These are phyloP conservation scores for Lasius fuliginosus DNA, from an alignment of 2,888 invertebrate genomes.

Conservation along the genomic window DNA sequence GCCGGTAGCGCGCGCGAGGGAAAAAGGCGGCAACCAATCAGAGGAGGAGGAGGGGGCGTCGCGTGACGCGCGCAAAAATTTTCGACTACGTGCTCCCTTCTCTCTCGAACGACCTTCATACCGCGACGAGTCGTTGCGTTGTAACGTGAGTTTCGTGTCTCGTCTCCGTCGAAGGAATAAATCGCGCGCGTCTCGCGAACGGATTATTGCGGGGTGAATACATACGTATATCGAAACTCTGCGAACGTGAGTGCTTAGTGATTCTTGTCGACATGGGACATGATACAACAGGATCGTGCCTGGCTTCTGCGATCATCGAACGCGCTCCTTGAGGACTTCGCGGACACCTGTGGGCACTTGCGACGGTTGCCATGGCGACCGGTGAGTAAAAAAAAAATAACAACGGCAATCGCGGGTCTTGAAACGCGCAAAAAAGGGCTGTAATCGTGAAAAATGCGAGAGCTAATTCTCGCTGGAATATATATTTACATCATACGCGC, in stretches of 20 bases:
- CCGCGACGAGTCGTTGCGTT: background rate
- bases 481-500: background rate
- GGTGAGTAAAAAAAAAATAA: background rate
- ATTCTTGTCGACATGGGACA: background rate
- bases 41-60: background rate
- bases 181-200: background rate
- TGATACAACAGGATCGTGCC: background rate
- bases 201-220: background rate
- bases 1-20: constrained; percentile 12
- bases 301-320: background rate
- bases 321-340: background rate
- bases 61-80: constrained; percentile 47
- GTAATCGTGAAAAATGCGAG: background rate
- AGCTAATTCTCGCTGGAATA: background rate
- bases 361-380: background rate
- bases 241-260: background rate
- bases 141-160: background rate
- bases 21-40: constrained; percentile 29
- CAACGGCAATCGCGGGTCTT: background rate
- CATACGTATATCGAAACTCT: background rate
- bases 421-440: background rate
- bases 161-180: background rate
- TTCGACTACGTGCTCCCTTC: constrained; percentile 33
- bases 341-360: background rate
- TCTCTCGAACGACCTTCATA: constrained; percentile 39